Evolutionary conservation across 2,888 invertebrate species (phyloP).

Genomic region (Drosophila ustulata): DNA sequence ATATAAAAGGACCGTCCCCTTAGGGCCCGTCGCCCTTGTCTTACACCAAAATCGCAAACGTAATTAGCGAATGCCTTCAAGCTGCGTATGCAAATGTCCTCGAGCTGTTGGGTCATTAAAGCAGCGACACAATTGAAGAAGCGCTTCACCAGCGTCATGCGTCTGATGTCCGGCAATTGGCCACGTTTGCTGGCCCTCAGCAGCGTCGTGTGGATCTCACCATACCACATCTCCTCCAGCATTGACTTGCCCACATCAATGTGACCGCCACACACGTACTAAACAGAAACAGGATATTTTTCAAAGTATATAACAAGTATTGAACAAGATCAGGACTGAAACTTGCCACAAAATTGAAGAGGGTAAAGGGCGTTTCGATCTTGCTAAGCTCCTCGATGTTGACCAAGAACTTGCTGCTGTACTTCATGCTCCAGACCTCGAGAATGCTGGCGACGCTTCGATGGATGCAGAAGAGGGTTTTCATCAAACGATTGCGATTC

Average conservation of each 20-base stretch:
- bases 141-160: slow-evolving; percentile 88
- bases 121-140: slow-evolving; percentile 95
- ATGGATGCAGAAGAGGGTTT: slow-evolving; percentile 91
- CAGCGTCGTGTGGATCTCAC: slow-evolving; percentile 82
- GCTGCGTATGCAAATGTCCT: slow-evolving; percentile 92
- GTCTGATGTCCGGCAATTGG: slow-evolving; percentile 89
- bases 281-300: background rate
- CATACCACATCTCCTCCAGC: slow-evolving; percentile 87
- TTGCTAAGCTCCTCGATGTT: slow-evolving; percentile 83
- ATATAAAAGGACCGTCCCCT: background rate
- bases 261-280: slow-evolving; percentile 86
- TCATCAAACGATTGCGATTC: slow-evolving; percentile 86
- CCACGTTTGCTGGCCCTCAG: slow-evolving; percentile 88
- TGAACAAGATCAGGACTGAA: background rate
- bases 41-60: slow-evolving; percentile 91
- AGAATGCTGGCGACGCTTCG: slow-evolving; percentile 92
- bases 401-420: slow-evolving; percentile 86
- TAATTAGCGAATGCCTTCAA: slow-evolving; percentile 91
- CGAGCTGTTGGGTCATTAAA: slow-evolving; percentile 95
- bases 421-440: slow-evolving; percentile 92
- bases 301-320: background rate
- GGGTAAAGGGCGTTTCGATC: slow-evolving; percentile 81
- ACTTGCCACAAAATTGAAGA: slow-evolving; percentile 83
- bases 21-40: slow-evolving; percentile 12
- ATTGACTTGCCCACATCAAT: slow-evolving; percentile 89